Conservation (phyloP, 2,113 vertebrate genomes). For the Pontoporia blainvillei region DNA sequence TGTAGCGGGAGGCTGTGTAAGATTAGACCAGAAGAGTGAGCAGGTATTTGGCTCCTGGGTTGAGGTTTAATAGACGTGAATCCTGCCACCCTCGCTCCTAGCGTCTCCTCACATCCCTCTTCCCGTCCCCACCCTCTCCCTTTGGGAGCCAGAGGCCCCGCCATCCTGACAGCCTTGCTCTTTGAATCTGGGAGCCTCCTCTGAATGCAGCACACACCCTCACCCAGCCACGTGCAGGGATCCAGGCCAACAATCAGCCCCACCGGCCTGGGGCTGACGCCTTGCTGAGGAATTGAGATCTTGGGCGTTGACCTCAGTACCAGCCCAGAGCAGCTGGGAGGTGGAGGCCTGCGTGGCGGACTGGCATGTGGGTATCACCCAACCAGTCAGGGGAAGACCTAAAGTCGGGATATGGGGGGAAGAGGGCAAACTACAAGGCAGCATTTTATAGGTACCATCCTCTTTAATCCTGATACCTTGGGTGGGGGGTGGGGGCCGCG, state of each 20-base stretch:
- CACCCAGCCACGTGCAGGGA: fast-evolving
- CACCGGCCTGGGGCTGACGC: background rate
- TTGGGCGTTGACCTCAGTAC: background rate
- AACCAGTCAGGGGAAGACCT: background rate
- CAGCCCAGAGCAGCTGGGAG: background rate
- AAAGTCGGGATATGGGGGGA: background rate
- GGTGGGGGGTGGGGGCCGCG: too few relatives aligned
- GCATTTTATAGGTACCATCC: background rate
- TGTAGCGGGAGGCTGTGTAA: background rate
- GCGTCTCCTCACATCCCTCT: background rate
- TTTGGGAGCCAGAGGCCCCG: background rate
- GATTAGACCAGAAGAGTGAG: background rate
- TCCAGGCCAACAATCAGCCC: background rate
- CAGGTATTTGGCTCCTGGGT: background rate
- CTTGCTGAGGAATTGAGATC: background rate
- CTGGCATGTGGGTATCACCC: background rate
- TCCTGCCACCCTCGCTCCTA: background rate
- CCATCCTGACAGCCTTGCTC: background rate
- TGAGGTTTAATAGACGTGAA: background rate
- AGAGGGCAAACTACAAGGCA: background rate
- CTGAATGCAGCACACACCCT: background rate
- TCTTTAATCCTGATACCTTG: background rate
- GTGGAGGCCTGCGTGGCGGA: background rate
- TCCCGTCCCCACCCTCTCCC: background rate
- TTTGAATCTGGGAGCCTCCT: background rate